Evolutionary conservation across 2,113 vertebrate species (phyloP).

Genomic region (Hyla sarda): DNA sequence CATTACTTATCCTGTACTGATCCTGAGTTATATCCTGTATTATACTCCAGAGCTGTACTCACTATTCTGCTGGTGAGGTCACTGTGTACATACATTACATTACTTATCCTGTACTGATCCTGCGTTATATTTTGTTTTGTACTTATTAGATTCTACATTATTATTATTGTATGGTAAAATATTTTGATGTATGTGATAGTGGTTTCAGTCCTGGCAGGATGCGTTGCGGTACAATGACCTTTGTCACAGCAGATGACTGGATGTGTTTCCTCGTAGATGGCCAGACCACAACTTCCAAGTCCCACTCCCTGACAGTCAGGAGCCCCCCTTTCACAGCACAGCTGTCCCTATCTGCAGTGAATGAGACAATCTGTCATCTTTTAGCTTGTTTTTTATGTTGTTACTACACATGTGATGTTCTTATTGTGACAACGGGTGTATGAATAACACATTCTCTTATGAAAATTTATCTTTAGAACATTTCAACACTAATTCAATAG

Average conservation of each 20-base stretch:
- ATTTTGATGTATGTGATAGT: neutral
- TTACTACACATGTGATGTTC: neutral
- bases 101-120: no score
- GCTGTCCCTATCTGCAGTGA: neutral
- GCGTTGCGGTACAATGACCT: neutral
- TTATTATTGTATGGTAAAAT: no score
- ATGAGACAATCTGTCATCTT: neutral
- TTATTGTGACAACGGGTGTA: neutral
- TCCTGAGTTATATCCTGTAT: no score
- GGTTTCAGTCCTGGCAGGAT: neutral
- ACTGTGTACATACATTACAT: no score
- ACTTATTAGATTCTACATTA: no score
- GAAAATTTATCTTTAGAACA: no score
- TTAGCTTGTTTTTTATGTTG: neutral
- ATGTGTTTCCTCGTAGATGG: neutral
- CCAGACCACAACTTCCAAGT: neutral
- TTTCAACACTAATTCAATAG: no score
- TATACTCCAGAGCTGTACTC: no score
- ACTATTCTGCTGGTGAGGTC: no score
- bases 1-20: no score
- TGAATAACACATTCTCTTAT: no score
- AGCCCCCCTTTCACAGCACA: neutral
- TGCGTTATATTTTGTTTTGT: no score
- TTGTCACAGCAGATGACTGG: neutral
- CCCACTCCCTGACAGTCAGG: neutral